Evolutionary conservation across 2,888 invertebrate species (phyloP), one percentile per base, ranked within the genome.

Genomic region (Spodoptera littoralis): DNA sequence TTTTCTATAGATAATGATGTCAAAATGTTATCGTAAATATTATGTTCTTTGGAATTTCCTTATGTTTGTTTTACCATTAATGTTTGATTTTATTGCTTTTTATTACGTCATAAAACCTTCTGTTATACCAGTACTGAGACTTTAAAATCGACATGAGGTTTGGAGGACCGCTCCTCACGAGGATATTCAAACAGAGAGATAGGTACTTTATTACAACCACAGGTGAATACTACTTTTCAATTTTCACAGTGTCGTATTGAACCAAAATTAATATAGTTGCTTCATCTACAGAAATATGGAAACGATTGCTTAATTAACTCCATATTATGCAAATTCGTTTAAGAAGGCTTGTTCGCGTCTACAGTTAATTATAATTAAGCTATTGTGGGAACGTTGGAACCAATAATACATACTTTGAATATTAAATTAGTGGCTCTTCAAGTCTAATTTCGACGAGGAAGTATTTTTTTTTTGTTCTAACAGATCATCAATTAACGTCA

Each of bases 371-470:
- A 27, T 43, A 51, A 46, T 50, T 12, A 44, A 30, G 6, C 18
- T 30, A 22, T 13, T 41, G 36, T 42, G 30, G 12, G 11, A 24
- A 42, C 11, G 18, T 24, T 58, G 18, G 0, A 48, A 69, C 8
- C 22, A 44, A 45, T 24, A 27, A 11, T 4, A 36, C 9, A 0
- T 36, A 36, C 36, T 36, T 9, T 36, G 2, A 36, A 36, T 36
- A 36, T 3, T 30, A 42, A 44, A 49, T 11, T 61, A 45, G 24
- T 44, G 43, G 59, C 9, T 51, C 43, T 1, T 60, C 8, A 51
- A 45, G 3, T 43, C 13, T 69, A 65, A 67, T 9, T 36, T 36
- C 8, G 36, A 64, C 51, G 13, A 46, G 73, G 72, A 69, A 72
- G 43, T 55, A 4, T 49, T 30, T 6, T 43, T 46, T 58, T 65